A percentile compares a stretch with the other conserved stretches of the same genome.
phyloP scores from a whole-genome alignment of 2,888 invertebrate species.

The Macropis europaea region DNA sequence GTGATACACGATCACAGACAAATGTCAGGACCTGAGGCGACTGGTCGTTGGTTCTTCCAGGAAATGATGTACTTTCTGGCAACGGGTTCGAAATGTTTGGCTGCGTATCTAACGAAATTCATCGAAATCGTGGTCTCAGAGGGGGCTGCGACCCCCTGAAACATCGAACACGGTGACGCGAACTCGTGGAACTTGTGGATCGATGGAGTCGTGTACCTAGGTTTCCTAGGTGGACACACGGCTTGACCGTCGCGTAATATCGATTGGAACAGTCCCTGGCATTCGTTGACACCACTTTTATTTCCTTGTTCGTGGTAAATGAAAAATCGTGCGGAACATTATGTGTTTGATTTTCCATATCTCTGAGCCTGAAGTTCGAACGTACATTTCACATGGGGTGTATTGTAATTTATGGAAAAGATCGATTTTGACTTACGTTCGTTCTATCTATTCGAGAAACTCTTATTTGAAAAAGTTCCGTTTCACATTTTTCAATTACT shows the following conservation, averaged over 20 bases:
- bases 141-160: constrained; percentile 1
- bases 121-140: constrained; percentile 48
- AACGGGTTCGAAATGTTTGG: not conserved
- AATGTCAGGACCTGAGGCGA: not conserved
- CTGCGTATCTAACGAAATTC: constrained; percentile 45
- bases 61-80: not conserved
- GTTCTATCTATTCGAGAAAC: no score
- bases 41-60: constrained; percentile 5
- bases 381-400: no score
- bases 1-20: constrained; percentile 22
- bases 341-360: not conserved
- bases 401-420: no score
- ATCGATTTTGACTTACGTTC: no score
- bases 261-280: constrained; percentile 59
- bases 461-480: no score
- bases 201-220: constrained; percentile 54
- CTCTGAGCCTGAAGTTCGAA: no score
- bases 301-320: constrained; percentile 39
- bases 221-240: constrained; percentile 40
- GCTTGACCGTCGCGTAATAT: constrained; percentile 61
- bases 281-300: constrained; percentile 41
- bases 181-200: constrained; percentile 42
- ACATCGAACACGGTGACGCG: constrained; percentile 6
- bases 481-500: no score
- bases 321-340: constrained; percentile 43